Conservation (phyloP, 2,797 vertebrate species). For the Esox masquinongy region DNA sequence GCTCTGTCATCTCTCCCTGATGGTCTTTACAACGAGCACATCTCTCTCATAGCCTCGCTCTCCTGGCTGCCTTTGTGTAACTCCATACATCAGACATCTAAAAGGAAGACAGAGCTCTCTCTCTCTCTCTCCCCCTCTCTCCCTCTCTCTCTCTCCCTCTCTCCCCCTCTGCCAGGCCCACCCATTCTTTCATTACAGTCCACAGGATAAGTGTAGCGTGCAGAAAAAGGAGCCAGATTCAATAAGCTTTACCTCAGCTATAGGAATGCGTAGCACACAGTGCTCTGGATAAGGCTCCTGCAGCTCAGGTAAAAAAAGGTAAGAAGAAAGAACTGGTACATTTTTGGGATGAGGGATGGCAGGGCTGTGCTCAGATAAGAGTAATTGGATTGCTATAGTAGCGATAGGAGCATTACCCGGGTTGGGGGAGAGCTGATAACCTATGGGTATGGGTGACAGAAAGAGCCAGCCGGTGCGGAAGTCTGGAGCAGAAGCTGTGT, state of each 20-base stretch:
- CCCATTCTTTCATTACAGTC: constrained; percentile 49
- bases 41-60: neutral
- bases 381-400: constrained; percentile 51
- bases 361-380: constrained; percentile 41
- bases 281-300: constrained; percentile 30
- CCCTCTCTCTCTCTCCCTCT: neutral
- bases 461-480: neutral
- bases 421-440: constrained; percentile 41
- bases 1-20: neutral
- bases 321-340: constrained; percentile 29
- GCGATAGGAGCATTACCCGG: constrained; percentile 21
- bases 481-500: neutral
- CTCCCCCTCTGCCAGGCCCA: neutral
- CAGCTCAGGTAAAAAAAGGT: constrained; percentile 22
- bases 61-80: constrained; percentile 30
- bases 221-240: constrained; percentile 65
- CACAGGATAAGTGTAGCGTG: constrained; percentile 59
- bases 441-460: constrained; percentile 24
- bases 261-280: constrained; percentile 52
- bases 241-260: constrained; percentile 57
- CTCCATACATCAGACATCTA: constrained; percentile 65
- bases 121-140: neutral
- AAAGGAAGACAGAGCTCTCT: constrained; percentile 14
- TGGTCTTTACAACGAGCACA: neutral
- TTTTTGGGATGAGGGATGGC: constrained; percentile 10